Conservation (phyloP, 2,888 invertebrate species). For the Hipparchia sbordonii region DNA sequence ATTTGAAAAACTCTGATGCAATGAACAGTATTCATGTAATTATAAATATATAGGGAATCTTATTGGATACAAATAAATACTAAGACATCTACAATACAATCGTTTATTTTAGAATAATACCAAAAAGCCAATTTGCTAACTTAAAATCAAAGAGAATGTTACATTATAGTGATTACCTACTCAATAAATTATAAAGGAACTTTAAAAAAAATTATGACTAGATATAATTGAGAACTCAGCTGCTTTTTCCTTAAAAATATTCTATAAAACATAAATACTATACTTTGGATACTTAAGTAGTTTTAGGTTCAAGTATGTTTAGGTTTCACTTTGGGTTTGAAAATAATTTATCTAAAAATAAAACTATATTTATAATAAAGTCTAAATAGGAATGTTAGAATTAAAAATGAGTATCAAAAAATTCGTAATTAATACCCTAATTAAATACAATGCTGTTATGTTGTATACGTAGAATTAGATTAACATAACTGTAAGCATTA, state of each 20-base stretch:
- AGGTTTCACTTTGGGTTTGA: background rate
- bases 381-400: constrained; percentile 7
- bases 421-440: background rate
- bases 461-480: background rate
- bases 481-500: constrained; percentile 1
- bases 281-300: background rate
- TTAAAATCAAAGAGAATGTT: constrained; percentile 1
- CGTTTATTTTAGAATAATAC: constrained; percentile 19
- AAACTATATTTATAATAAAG: background rate
- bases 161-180: background rate
- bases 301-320: background rate
- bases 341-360: background rate
- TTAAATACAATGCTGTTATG: too few species aligned
- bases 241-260: background rate
- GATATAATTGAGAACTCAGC: constrained; percentile 22
- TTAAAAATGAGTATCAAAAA: constrained; percentile 16
- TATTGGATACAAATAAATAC: constrained; percentile 15
- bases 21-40: background rate
- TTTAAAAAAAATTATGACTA: constrained; percentile 30
- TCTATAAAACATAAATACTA: background rate
- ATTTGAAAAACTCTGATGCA: too few species aligned
- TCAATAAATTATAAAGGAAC: constrained; percentile 25
- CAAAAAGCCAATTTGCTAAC: background rate
- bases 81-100: background rate
- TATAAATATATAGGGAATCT: background rate